Evolutionary conservation across 2,113 vertebrate species (phyloP), one percentile per base, ranked within the genome.

Genomic region (Lamprotornis superbus): DNA sequence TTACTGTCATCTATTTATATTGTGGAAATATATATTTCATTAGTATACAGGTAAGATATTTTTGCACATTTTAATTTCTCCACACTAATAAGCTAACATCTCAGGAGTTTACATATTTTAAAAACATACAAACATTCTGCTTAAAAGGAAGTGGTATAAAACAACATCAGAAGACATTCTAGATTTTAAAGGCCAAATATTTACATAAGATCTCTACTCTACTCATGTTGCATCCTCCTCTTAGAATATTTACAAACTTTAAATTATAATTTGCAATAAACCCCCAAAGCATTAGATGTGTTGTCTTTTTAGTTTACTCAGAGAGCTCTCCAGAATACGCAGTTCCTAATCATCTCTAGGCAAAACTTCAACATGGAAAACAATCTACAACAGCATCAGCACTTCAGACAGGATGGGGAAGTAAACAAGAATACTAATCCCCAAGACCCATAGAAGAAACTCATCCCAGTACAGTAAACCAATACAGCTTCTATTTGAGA

Each of bases 201-300:
- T 94, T 96, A 92, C 44, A 78, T 10, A 60, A 35, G n/a, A n/a
- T 84, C 37, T 78, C 35, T 50, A 42, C 22, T 67, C 49, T 61
- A 90, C 33, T 61, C 68, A 70, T 27, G 28, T 52, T 92, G 65
- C 31, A 71, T 63, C 52, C 44, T 89, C 55, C 55, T 95, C 87
- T 80, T 64, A 64, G 4, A 83, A 50, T 69, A 93, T 82, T 93
- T 91, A 95, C 69, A 94, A 95, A 89, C 37, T 74, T 67, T 24
- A 46, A 77, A 67, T 69, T 77, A 74, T 35, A 59, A 89, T 78
- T 84, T 71, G 47, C 73, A 87, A 50, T 77, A 84, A 87, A 89
- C 13, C 15, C 30, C 19, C 28, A 71, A 78, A 68, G 60, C 35
- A 93, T 84, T 61, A 83, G 56, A 59, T 87, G 63, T 70, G 19